A percentile compares a stretch with the other conserved stretches of the same genome.
Conservation (phyloP, 2,888 invertebrate genomes). For the Ectemnius continuus region DNA sequence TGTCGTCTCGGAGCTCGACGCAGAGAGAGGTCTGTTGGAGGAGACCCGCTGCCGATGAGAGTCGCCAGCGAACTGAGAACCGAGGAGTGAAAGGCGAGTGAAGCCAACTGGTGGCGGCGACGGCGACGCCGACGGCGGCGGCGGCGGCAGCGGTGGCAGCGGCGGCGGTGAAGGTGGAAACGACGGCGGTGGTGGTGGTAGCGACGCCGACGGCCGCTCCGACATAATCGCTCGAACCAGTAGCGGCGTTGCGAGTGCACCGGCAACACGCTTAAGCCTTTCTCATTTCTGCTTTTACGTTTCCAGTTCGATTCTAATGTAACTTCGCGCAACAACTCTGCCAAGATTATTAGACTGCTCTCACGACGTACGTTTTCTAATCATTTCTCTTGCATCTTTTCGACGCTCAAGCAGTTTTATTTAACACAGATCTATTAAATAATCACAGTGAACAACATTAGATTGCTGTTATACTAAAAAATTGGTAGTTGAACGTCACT, state of each 20-base stretch:
- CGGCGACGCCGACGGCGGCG: constrained; percentile 32
- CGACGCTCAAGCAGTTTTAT: no score
- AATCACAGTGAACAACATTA: no score
- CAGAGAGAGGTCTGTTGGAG: background rate
- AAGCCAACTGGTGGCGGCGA: constrained; percentile 24
- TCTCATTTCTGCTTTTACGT: no score
- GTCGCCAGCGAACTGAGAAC: constrained; percentile 69
- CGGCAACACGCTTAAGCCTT: background rate
- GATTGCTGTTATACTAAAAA: no score
- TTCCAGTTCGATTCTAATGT: no score
- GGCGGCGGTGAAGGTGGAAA: constrained; percentile 26
- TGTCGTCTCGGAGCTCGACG: background rate
- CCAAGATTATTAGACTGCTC: no score
- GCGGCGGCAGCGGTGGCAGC: constrained; percentile 18
- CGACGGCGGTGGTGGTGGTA: constrained; percentile 17
- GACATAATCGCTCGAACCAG: constrained; percentile 22
- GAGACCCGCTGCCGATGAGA: constrained; percentile 63
- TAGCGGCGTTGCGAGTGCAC: constrained; percentile 27
- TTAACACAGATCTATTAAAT: no score
- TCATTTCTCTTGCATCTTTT: no score
- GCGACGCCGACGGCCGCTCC: constrained; percentile 13
- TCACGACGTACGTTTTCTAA: no score
- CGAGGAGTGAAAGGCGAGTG: constrained; percentile 64
- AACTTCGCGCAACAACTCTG: no score
- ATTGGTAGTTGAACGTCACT: no score